Evolutionary conservation across 2,797 vertebrate genomes (phyloP).

Genomic region (Lacerta viridis): DNA sequence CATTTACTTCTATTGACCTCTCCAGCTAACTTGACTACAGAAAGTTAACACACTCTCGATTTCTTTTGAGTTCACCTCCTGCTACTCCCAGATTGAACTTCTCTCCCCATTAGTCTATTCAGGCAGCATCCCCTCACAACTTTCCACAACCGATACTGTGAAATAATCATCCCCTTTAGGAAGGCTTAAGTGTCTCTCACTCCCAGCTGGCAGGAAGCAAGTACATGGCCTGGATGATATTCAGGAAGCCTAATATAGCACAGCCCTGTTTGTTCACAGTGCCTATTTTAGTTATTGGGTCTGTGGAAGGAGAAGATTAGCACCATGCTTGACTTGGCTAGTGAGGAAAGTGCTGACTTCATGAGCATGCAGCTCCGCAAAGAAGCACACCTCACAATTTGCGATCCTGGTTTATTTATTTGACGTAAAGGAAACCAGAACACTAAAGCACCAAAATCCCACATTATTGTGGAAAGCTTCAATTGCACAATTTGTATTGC

Average conservation of each 20-base stretch:
- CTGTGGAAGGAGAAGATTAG: neutral
- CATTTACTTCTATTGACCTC: neutral
- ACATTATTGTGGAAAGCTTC: neutral
- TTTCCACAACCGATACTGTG: neutral
- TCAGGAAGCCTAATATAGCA: constrained; percentile 7
- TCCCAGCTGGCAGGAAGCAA: neutral
- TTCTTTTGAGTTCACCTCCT: too few species aligned
- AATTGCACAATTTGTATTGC: neutral
- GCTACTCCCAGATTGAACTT: neutral
- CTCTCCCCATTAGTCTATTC: neutral
- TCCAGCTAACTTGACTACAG: neutral
- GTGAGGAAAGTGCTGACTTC: neutral
- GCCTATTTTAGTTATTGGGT: neutral
- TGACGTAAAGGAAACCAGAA: neutral
- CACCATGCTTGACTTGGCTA: neutral
- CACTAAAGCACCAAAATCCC: neutral
- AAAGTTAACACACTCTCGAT: neutral
- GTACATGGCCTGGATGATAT: neutral
- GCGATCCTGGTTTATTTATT: neutral
- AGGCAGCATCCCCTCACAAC: neutral
- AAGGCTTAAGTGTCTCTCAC: neutral
- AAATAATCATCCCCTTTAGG: neutral
- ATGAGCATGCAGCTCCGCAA: neutral
- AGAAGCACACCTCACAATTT: neutral
- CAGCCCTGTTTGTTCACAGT: neutral